phyloP scores from a whole-genome alignment of 2,113 vertebrate species.

The Circaetus cinerascens region DNA sequence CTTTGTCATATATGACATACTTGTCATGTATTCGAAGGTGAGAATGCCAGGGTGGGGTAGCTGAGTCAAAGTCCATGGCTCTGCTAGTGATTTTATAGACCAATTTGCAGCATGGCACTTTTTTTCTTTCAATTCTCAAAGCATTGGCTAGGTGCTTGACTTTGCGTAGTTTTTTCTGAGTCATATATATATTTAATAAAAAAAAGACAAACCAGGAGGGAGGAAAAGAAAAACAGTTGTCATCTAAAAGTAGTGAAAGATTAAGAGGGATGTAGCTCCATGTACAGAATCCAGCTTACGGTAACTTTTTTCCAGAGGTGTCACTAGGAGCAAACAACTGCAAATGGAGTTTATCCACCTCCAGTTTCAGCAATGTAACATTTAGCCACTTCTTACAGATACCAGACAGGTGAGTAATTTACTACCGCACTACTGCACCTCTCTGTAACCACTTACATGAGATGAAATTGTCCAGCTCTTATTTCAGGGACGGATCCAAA shows the following conservation, averaged over 20 bases:
- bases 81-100: neutral
- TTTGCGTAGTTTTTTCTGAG: neutral
- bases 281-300: neutral
- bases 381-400: neutral
- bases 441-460: neutral
- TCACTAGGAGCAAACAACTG: neutral
- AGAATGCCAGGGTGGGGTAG: neutral
- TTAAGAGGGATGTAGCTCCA: neutral
- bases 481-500: neutral
- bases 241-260: neutral
- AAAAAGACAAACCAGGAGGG: neutral
- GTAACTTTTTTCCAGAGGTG: neutral
- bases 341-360: neutral
- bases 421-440: neutral
- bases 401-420: slow-evolving; percentile 17
- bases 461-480: neutral
- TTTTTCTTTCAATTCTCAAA: neutral
- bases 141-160: neutral
- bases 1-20: neutral
- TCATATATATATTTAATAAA: neutral
- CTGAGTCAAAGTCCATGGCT: neutral
- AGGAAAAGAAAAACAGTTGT: neutral
- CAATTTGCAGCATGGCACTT: neutral
- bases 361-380: neutral
- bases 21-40: neutral